Evolutionary conservation across 2,113 vertebrate species (phyloP).

Genomic region (Dunckerocampus dactyliophorus): DNA sequence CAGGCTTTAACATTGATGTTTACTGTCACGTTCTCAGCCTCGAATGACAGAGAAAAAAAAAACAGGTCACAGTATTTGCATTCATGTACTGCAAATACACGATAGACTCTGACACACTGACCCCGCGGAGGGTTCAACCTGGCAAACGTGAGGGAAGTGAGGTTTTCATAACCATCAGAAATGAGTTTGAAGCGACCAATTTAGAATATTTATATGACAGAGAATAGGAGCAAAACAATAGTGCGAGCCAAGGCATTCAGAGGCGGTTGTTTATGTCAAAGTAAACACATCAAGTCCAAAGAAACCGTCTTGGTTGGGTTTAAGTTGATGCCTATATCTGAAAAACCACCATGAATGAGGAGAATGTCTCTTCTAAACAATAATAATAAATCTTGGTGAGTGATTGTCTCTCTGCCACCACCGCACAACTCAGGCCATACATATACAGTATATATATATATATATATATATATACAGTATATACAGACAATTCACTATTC

Average conservation of each 20-base stretch:
- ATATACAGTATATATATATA: slow-evolving; percentile 6
- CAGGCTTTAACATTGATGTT: slow-evolving; percentile 59
- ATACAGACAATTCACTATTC: slow-evolving; percentile 30
- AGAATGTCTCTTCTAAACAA: slow-evolving; percentile 60
- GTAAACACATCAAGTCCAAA: slow-evolving; percentile 65
- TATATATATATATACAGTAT: neutral
- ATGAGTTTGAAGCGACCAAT: slow-evolving; percentile 42
- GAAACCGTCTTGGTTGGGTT: slow-evolving; percentile 48
- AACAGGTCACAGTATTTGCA: slow-evolving; percentile 31
- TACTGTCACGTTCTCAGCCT: slow-evolving; percentile 48
- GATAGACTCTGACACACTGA: slow-evolving; percentile 56
- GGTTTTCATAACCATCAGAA: slow-evolving; percentile 47
- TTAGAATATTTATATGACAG: slow-evolving; percentile 60
- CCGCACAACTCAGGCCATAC: slow-evolving; percentile 49
- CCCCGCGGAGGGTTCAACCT: slow-evolving; percentile 50
- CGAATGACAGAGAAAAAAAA: slow-evolving; percentile 37
- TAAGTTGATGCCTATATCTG: slow-evolving; percentile 53
- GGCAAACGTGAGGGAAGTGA: slow-evolving; percentile 41
- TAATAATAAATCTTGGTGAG: slow-evolving; percentile 50
- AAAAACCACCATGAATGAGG: slow-evolving; percentile 65
- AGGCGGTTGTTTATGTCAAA: slow-evolving; percentile 65
- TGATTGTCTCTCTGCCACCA: slow-evolving; percentile 41
- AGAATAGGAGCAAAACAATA: slow-evolving; percentile 49
- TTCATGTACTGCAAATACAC: slow-evolving; percentile 25
- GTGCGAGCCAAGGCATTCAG: slow-evolving; percentile 52